Base-by-base conservation (phyloP, 2,888 invertebrate species). In the Sinelater perroti region DNA sequence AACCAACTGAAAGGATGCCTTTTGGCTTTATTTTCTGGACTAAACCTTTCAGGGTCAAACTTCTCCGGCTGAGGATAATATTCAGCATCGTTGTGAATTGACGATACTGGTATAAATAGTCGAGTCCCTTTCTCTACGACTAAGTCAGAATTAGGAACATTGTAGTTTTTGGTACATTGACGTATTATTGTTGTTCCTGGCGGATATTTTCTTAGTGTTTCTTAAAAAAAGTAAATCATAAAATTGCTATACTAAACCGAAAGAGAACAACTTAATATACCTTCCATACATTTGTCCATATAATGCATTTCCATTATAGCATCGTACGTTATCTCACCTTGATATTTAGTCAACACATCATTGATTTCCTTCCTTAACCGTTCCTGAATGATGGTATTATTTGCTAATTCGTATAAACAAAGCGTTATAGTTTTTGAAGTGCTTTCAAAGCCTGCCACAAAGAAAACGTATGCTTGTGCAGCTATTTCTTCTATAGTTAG, bases 331-430 rank as follows among this genome's bases (percentile, higher is more conserved):
- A 82, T 62, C 56, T 76, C 62, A 0, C 77, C 76, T 3, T 76
- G 68, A 47, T 79, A 70, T 24, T 71, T 72, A 5, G 66, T 64
- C 20, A 80, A 52, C 1, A 78, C 76, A 0, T 56, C 62, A 1
- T 72, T 63, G 2, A 82, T 77, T 67, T 83, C 82, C 0, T 66
- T 55, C 7, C 80, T 66, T 1, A 78, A 60, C 38, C 72, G 78
- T 1, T 75, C 68, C 60, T 83, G 83, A 1, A 80, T 62, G 0
- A 76, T 68, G 1, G 72, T 76, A 64, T 82, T 77, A 6, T 74
- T 70, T 2, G 82, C 80, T 28, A 85, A 66, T 63, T 82, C 81
- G 61, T 78, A 83, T n/a, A 83, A 66, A 1, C 76, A 75, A 58
- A 78, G 82, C 38, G 78, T 76, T 67, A 82, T 72, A 54, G 69